A percentile compares a stretch with the other conserved stretches of the same genome.
phyloP scores from a whole-genome alignment of 2,888 invertebrate genomes.

The Erpobdella octoculata region DNA sequence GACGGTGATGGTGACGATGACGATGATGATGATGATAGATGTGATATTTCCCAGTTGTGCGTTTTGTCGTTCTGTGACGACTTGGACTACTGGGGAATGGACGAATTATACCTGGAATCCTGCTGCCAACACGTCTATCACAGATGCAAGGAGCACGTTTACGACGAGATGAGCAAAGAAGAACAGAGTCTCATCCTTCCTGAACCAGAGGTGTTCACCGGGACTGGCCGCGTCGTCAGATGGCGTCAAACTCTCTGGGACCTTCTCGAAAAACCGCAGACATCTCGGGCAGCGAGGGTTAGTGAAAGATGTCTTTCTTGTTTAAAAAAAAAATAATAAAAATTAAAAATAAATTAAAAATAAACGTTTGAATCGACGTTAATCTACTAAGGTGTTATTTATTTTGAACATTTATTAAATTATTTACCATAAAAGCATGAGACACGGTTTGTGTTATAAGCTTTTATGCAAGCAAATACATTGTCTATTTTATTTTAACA shows the following conservation, averaged over 20 bases:
- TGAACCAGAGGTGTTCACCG: slow-evolving; percentile 75
- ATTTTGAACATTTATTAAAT: too few relatives aligned
- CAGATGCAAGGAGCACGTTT: slow-evolving; percentile 93
- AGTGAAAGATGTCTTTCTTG: slow-evolving; percentile 62
- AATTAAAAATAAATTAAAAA: too few relatives aligned
- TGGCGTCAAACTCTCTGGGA: slow-evolving; percentile 97
- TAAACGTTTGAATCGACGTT: too few relatives aligned
- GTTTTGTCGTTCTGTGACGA: slow-evolving; percentile 96
- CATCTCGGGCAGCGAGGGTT: slow-evolving; percentile 92
- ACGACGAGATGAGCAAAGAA: slow-evolving; percentile 96
- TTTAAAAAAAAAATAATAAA: neutral
- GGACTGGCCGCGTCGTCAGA: slow-evolving; percentile 76
- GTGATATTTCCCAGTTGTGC: slow-evolving; percentile 75
- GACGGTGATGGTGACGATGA: slow-evolving; percentile 23
- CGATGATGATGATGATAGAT: slow-evolving; percentile 15
- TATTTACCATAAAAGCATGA: too few relatives aligned
- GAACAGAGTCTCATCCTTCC: slow-evolving; percentile 88
- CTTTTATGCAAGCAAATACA: too few relatives aligned
- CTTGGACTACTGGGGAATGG: slow-evolving; percentile 96
- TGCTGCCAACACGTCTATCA: slow-evolving; percentile 97
- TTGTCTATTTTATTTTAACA: too few relatives aligned
- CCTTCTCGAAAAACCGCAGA: slow-evolving; percentile 89
- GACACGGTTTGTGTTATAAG: too few relatives aligned
- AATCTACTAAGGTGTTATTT: too few relatives aligned
- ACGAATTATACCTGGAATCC: slow-evolving; percentile 90